Evolutionary conservation across 2,113 vertebrate genomes (phyloP).

Genomic region (Setophaga kirtlandii): DNA sequence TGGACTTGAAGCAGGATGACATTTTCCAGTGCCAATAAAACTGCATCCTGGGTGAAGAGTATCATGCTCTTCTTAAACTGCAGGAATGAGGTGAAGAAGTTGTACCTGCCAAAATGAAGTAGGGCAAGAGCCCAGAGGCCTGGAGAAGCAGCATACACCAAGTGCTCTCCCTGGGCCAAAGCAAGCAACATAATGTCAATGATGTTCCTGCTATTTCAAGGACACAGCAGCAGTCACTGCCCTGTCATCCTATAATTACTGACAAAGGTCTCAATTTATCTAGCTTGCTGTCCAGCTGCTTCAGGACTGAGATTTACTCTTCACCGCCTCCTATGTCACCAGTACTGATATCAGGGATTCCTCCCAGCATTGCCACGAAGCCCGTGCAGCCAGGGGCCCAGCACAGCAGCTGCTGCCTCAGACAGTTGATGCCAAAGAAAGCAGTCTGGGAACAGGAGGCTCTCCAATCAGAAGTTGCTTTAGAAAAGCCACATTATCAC

Average conservation of each 20-base stretch:
- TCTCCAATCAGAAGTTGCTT: not conserved
- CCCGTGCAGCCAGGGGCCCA: not conserved
- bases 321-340: fast-evolving
- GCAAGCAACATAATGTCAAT: not conserved
- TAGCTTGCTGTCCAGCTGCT: not conserved
- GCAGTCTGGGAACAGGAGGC: not conserved
- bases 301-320: not conserved
- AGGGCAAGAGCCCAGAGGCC: not conserved
- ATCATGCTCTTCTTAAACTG: fast-evolving
- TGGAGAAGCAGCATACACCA: not conserved
- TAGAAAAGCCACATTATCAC: not conserved
- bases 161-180: not conserved
- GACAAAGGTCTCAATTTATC: not conserved
- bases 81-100: not conserved
- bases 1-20: not conserved
- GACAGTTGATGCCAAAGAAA: not conserved
- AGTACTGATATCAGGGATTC: not conserved
- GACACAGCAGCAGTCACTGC: not conserved
- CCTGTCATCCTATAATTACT: not conserved
- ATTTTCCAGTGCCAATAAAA: not conserved
- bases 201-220: not conserved
- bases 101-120: not conserved
- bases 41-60: not conserved
- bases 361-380: not conserved
- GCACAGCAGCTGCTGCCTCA: not conserved